These are phyloP conservation scores for Junco hyemalis DNA, from an alignment of 2,113 vertebrate genomes.

Conservation along the genomic window DNA sequence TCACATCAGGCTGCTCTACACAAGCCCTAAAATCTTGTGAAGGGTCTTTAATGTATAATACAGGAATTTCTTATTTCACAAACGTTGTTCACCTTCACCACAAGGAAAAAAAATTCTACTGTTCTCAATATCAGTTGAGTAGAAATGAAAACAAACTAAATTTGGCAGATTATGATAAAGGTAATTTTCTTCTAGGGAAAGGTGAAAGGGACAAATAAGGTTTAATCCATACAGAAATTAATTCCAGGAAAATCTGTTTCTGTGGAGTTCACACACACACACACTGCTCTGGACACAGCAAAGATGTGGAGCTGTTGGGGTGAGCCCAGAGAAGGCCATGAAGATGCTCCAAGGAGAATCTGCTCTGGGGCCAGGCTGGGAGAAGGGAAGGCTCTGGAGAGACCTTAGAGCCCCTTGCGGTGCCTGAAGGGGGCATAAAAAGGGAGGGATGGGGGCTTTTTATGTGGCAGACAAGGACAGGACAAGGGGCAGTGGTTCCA, in stretches of 20 bases:
- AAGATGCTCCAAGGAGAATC: neutral
- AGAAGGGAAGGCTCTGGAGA: neutral
- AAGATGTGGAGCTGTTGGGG: neutral
- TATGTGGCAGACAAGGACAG: neutral
- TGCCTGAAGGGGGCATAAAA: neutral
- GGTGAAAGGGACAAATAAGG: neutral
- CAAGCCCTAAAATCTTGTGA: neutral
- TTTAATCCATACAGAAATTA: neutral
- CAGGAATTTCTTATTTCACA: neutral
- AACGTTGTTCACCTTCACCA: neutral
- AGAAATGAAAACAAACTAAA: neutral
- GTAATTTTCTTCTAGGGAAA: neutral
- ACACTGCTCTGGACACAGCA: neutral
- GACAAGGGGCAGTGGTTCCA: neutral
- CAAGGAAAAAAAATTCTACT: neutral
- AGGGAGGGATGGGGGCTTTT: neutral
- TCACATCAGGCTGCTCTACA: neutral
- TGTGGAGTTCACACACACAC: neutral
- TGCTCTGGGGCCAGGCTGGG: neutral
- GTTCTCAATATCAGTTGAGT: neutral
- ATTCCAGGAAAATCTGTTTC: neutral
- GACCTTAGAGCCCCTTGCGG: neutral
- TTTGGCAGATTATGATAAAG: constrained; percentile 2
- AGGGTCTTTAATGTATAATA: neutral
- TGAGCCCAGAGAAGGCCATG: neutral